Base-by-base conservation (phyloP, 2,888 invertebrate species). In the Fragum fragum region DNA sequence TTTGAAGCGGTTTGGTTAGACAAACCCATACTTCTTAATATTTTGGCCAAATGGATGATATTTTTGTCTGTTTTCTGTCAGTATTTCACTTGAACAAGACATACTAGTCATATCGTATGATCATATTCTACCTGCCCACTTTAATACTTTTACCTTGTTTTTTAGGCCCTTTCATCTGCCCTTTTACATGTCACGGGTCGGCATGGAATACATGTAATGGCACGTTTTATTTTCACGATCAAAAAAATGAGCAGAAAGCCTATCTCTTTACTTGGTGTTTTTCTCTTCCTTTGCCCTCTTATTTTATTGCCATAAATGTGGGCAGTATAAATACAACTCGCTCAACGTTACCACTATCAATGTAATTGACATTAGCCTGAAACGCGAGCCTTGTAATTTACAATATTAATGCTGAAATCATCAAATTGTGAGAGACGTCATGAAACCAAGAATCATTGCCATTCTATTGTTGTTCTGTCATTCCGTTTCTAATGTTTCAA, bases 331-430 rank as follows among this genome's bases (percentile, higher is more conserved):
- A 42, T 29, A 59, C 6, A 39, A 29, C 57, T 23, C 61, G 16
- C 16, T 61, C 59, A 61, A 59, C 47, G 47, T 73, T 73, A 57
- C 42, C 32, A 29, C 29, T 29, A 32, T 42, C 47, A 42, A 69
- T 70, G 76, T 68, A 79, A 75, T 79, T 79, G 78, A 70, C 82
- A 76, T 79, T 55, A 28, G 36, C 23, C 53, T 77, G 81, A 76
- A 85, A 85, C 79, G 29, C 59, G 66, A 85, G 66, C 76, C 68
- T 73, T 59, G 74, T 79, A 57, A 79, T 79, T 81, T 81, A 76
- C 79, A 23, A 59, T 61, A 71, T 79, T 84, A 73, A 76, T 81
- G 74, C 77, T 75, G 77, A 80, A 76, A 74, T 73, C 77, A 78
- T 73, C 73, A 80, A 78, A 80, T 75, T 73, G 66, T 71, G 53